Conservation (phyloP, 2,113 vertebrate genomes). For the Gymnobelideus leadbeateri region DNA sequence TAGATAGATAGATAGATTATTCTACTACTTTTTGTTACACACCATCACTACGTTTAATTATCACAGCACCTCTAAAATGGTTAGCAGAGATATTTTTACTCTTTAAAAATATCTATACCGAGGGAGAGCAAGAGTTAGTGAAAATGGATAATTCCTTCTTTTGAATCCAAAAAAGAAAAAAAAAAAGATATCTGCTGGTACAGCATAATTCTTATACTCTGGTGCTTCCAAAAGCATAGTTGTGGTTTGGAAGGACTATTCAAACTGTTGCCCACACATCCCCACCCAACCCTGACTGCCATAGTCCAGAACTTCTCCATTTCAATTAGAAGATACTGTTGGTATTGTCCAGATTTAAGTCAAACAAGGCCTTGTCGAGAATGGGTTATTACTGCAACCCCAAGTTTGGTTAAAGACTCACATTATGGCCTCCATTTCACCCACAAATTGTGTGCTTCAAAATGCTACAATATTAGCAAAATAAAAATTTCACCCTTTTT, state of each 20-base stretch:
- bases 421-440: not conserved
- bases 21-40: not conserved
- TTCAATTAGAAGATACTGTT: conserved; percentile 32
- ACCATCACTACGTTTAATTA: not conserved
- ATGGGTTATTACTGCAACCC: not conserved
- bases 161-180: not conserved
- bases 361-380: not conserved
- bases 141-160: conserved; percentile 66
- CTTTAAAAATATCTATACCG: not conserved
- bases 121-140: conserved; percentile 63
- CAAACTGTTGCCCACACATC: conserved; percentile 26
- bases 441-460: not conserved
- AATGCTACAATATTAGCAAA: not conserved
- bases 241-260: conserved; percentile 56
- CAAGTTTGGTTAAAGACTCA: not conserved
- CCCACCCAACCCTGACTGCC: not conserved
- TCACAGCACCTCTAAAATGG: not conserved
- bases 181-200: conserved; percentile 47
- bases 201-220: conserved; percentile 26
- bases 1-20: no score
- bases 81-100: not conserved
- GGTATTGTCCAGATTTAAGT: conserved; percentile 50
- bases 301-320: conserved; percentile 31
- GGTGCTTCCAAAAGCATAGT: conserved; percentile 49
- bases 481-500: not conserved